phyloP scores from a whole-genome alignment of 2,888 invertebrate genomes.

The Drosophila pullipes region DNA sequence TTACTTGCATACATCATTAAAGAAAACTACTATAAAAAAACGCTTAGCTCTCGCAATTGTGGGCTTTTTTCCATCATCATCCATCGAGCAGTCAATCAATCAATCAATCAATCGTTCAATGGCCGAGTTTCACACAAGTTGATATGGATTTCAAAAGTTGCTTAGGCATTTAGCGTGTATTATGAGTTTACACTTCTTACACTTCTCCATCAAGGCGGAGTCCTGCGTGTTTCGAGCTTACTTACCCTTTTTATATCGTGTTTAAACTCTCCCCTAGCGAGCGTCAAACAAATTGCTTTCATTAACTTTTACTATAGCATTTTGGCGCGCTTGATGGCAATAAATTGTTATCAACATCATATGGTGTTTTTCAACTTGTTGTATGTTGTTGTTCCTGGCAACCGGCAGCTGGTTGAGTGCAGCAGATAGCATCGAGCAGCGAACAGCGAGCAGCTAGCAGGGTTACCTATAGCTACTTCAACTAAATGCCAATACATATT shows the following conservation, averaged over 20 bases:
- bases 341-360: conserved; percentile 76
- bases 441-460: not conserved
- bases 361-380: conserved; percentile 34
- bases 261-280: conserved; percentile 27
- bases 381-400: conserved; percentile 36
- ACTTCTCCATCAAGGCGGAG: not conserved
- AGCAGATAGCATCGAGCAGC: not conserved
- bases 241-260: conserved; percentile 14
- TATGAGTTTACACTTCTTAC: not conserved
- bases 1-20: not conserved
- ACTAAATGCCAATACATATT: conserved; percentile 79
- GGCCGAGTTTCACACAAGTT: not conserved
- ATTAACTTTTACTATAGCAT: conserved; percentile 80
- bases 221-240: conserved; percentile 10
- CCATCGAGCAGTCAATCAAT: not conserved
- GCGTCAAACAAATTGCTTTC: conserved; percentile 75
- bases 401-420: conserved; percentile 42
- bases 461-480: conserved; percentile 72
- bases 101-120: not conserved
- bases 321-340: conserved; percentile 73
- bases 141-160: not conserved
- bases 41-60: fast-evolving
- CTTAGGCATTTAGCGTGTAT: not conserved
- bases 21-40: not conserved
- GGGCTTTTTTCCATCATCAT: not conserved